Evolutionary conservation across 2,797 vertebrate genomes (phyloP).

Genomic region (Pseudomugil tenellus): DNA sequence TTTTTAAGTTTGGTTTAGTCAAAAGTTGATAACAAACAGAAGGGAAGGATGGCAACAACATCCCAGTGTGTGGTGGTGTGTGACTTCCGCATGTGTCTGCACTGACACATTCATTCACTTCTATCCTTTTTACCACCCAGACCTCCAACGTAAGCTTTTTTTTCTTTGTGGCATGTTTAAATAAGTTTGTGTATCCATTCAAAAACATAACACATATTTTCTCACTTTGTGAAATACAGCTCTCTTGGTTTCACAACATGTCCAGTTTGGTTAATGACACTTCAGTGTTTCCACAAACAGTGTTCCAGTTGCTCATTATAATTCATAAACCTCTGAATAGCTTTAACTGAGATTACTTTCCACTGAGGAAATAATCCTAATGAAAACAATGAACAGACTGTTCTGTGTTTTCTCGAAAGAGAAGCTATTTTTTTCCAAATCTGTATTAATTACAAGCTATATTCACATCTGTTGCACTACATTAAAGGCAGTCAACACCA

Average conservation of each 20-base stretch:
- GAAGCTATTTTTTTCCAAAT: background rate
- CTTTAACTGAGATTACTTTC: background rate
- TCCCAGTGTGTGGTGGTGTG: constrained; percentile 48
- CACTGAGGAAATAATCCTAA: background rate
- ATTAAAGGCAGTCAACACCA: background rate
- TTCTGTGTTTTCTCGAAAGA: background rate
- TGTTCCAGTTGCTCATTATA: background rate
- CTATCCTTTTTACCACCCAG: background rate
- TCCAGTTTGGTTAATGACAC: background rate
- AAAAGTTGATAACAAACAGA: constrained; percentile 28
- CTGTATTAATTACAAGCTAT: background rate
- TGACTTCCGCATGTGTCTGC: constrained; percentile 58
- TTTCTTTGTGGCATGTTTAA: constrained; percentile 22
- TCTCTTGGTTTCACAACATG: background rate
- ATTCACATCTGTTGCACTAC: background rate
- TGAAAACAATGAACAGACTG: background rate
- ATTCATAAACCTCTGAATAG: background rate
- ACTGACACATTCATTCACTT: constrained; percentile 33
- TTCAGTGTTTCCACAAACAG: background rate
- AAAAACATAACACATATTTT: constrained; percentile 2
- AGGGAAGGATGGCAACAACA: constrained; percentile 14
- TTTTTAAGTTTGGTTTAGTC: constrained; percentile 27
- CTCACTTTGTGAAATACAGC: background rate
- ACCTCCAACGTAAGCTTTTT: background rate
- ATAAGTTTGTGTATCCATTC: background rate